Base-by-base conservation (phyloP, 2,797 vertebrate species). In the Manis crassicaudata region DNA sequence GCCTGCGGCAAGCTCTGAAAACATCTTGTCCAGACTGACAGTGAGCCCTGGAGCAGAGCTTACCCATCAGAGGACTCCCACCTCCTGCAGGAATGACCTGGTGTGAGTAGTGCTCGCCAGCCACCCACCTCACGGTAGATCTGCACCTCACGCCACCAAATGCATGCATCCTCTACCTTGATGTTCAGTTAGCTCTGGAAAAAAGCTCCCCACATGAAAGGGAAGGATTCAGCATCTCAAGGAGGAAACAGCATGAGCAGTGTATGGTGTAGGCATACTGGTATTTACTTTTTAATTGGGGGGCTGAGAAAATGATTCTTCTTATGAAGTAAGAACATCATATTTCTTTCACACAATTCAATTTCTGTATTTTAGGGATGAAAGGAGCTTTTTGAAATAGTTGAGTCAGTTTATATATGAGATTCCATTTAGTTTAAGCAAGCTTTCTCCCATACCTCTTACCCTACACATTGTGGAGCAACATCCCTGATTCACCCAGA, bases 121-220 rank as follows among this genome's bases (percentile, higher is more conserved):
- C 32, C 25, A 67, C 40, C 18, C 18, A 12, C 35, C 27, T 29
- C 37, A 1, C 54, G 13, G n/a, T 43, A 37, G 16, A 37, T 32
- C 70, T 35, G 2, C 0, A 3, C 14, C 2, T 13, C 37, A 10
- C 3, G 35, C 12, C n/a, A 14, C 58, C n/a, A 40, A 43, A 3
- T 6, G 1, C 2, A 8, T 6, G 0, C 2, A 3, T 21, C 52
- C 0, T 17, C 37, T 3, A 7, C 7, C 40, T 29, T 27, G 17
- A 6, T 27, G 20, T 82, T 68, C 43, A 8, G 2, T 40, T 17
- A 63, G 58, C 27, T 40, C 63, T 5, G 5, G 23, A 46, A 32
- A 6, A 14, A 32, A 54, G 11, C 4, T 17, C 14, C 16, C 2
- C 27, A 37, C 13, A 5, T 7, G 25, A 63, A 43, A 65, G 32